Base-by-base conservation (phyloP, 1,140 invertebrate species). In the Pseudomyrmex gracilis region DNA sequence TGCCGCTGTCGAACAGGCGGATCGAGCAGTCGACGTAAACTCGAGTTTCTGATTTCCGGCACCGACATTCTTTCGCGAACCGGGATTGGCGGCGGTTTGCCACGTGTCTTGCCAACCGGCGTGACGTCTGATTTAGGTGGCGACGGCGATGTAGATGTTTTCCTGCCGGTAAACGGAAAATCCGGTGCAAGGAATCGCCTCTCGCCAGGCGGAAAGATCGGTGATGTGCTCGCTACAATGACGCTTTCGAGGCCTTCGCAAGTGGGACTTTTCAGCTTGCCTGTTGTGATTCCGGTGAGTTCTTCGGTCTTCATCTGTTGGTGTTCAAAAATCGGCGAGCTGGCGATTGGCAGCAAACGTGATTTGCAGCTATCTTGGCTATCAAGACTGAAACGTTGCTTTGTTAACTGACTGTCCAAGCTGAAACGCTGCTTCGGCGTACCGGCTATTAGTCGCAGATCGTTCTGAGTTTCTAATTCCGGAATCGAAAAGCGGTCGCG, bases 351-450 rank as follows among this genome's bases (percentile, higher is more conserved):
- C 0, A 94, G 60, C 0, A 94, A 64, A 15, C 91, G 91, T 0
- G 91, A 90, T 20, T 90, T 91, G 15, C 90, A 87, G n/a, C 87
- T 87, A 0, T 84, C 88, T 68, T 83, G 90, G 63, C 82, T 90
- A 74, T 58, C 90, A 1, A 93, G 55, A 34, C 93, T 94, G 47
- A 90, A 94, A 66, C 93, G 89, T 57, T 93, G 93, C 55, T 94
- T 94, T 17, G 92, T 90, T 78, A 93, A 17, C 58, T 92, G 92
- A 76, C 93, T 94, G 71, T 94, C 93, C 7, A 93, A 60, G 34
- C 93, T 94, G 58, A 91, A 94, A 63, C 93, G 89, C 53, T 93
- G 93, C 51, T 94, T 94, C 0, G 93, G 93, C 0, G 92, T 93
- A 0, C 93, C 93, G 2, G 92, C 92, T 2, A 94, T 93, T 22